These are phyloP conservation scores for Polia nebulosa DNA, from an alignment of 2,888 invertebrate genomes.

Conservation along the genomic window DNA sequence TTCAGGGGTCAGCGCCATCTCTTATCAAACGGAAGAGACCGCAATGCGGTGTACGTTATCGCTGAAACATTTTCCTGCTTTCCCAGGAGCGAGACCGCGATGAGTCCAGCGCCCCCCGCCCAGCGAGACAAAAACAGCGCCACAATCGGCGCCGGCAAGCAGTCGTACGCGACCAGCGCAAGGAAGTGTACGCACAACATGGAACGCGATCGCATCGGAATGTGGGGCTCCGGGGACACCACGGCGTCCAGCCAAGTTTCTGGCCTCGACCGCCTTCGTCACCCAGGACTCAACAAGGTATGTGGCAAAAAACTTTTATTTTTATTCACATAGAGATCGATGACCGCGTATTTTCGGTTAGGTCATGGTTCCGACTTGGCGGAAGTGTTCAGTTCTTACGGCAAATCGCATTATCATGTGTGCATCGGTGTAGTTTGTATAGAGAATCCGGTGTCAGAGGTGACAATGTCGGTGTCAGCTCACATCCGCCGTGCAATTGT, in stretches of 20 bases:
- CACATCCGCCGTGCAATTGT: slow-evolving; percentile 59
- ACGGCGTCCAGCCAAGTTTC: slow-evolving; percentile 89
- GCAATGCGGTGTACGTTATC: slow-evolving; percentile 78
- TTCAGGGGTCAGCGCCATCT: slow-evolving; percentile 82
- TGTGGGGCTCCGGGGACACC: slow-evolving; percentile 92
- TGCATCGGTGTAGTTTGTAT: slow-evolving; percentile 39
- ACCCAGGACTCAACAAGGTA: slow-evolving; percentile 94
- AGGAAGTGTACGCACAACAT: slow-evolving; percentile 83
- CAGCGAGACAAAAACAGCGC: slow-evolving; percentile 83
- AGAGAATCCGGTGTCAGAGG: slow-evolving; percentile 20
- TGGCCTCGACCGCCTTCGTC: slow-evolving; percentile 93
- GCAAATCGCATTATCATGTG: slow-evolving; percentile 45
- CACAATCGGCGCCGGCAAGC: slow-evolving; percentile 74
- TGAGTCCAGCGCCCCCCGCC: slow-evolving; percentile 87
- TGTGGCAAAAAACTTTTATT: neutral
- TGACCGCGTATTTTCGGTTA: slow-evolving; percentile 73
- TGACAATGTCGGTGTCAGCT: slow-evolving; percentile 34
- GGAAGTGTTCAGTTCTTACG: slow-evolving; percentile 74
- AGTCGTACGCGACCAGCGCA: slow-evolving; percentile 79
- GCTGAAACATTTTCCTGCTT: slow-evolving; percentile 88
- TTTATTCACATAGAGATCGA: slow-evolving; percentile 49
- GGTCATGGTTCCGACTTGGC: slow-evolving; percentile 79
- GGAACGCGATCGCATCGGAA: slow-evolving; percentile 92
- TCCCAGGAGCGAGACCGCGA: slow-evolving; percentile 89
- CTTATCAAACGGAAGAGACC: slow-evolving; percentile 80